Evolutionary conservation across 2,797 vertebrate genomes (phyloP).

Genomic region (Sebastes ruberrimus): DNA sequence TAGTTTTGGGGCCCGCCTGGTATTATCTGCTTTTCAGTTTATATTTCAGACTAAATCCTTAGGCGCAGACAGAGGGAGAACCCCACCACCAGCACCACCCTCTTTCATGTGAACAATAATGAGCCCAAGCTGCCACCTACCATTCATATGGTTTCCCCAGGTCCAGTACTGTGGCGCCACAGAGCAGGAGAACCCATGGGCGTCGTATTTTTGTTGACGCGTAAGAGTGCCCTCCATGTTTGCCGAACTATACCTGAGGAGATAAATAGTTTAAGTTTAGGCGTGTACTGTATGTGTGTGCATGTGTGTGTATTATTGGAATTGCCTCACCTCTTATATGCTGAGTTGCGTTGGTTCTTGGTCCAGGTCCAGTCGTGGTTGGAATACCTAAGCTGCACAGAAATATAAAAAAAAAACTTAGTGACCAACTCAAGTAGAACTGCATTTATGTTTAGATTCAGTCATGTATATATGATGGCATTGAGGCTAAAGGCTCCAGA

Average conservation of each 20-base stretch:
- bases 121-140: slow-evolving; percentile 42
- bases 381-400: slow-evolving; percentile 84
- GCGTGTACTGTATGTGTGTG: not conserved
- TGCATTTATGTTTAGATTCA: not conserved
- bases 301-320: not conserved
- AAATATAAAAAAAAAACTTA: slow-evolving; percentile 19
- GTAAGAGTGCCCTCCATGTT: slow-evolving; percentile 75
- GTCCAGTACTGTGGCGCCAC: slow-evolving; percentile 85
- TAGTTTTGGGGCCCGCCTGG: slow-evolving; percentile 22
- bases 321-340: slow-evolving; percentile 85
- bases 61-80: slow-evolving; percentile 4
- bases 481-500: not conserved
- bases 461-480: not conserved
- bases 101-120: slow-evolving; percentile 18
- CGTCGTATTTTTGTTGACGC: slow-evolving; percentile 63
- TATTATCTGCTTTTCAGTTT: slow-evolving; percentile 53
- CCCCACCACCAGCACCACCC: not conserved
- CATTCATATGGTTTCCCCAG: slow-evolving; percentile 80
- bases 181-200: slow-evolving; percentile 79
- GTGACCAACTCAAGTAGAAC: not conserved
- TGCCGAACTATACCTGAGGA: slow-evolving; percentile 72
- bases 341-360: slow-evolving; percentile 79
- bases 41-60: slow-evolving; percentile 50
- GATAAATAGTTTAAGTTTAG: not conserved
- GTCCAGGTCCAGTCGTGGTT: slow-evolving; percentile 85